Base-by-base conservation (phyloP, 2,888 invertebrate genomes). In the Microchrysa polita region DNA sequence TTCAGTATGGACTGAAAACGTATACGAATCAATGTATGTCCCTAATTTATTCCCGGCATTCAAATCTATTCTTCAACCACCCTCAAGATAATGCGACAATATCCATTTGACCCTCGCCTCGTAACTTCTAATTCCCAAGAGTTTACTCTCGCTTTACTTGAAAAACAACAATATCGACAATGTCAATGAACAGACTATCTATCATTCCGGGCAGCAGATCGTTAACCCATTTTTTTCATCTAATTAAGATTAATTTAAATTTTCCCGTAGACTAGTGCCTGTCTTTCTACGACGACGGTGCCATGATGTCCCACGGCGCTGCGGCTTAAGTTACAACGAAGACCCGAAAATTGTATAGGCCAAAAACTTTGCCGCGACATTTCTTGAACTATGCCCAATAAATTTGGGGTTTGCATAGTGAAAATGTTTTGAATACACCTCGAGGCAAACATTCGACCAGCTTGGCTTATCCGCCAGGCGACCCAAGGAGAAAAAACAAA, bases 191-290 rank as follows among this genome's bases (percentile, higher is more conserved):
- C 22, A 71, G 42, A 57, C 44, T 60, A 72, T 59, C 48, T 60
- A 72, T 60, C 59, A 72, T 72, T 60, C n/a, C 20, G 34, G 14
- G 10, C 72, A 12, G n/a, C 42, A 27, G 55, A 59, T 44, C 57
- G 72, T 44, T 44, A 57, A 72, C 57, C 60, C 59, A 60, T 59
- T 72, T 72, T n/a, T 67, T 67, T 67, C 55, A 67, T 67, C 59
- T 72, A 72, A 72, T 72, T 59, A 72, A 72, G 60, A 60, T 72
- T 72, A 59, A 72, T 72, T 72, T 60, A 72, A 72, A 72, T 60
- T 16, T n/a, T 60, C 20, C 42, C 34, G n/a, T 18, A n/a, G 52
- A 57, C 27, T 34, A 34, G 27, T 34, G n/a, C 12, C 2, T 14
- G 4, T 16, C 20, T 40, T 34, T 63, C 18, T n/a, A n/a, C n/a